Evolutionary conservation across 2,888 invertebrate genomes (phyloP).

Genomic region (Craniophora ligustri): DNA sequence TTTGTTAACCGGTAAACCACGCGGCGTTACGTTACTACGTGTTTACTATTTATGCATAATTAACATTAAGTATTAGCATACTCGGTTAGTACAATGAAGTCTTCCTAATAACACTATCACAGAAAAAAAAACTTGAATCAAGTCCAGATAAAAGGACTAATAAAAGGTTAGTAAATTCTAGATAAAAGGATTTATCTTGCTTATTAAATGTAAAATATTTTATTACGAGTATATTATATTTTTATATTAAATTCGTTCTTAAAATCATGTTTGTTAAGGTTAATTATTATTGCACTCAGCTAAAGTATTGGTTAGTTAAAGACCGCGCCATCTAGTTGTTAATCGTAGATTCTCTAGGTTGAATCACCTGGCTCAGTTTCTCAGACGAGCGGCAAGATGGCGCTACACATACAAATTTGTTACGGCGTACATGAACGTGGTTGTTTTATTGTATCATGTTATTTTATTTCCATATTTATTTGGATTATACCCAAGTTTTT

Average conservation of each 20-base stretch:
- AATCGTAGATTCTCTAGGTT: slow-evolving; percentile 29
- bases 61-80: slow-evolving; percentile 17
- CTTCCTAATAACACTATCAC: slow-evolving; percentile 39
- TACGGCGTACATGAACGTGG: background rate
- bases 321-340: slow-evolving; percentile 66
- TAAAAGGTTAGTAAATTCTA: too few relatives aligned
- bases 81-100: slow-evolving; percentile 56
- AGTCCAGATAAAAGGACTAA: too few relatives aligned
- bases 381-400: slow-evolving; percentile 59
- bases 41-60: slow-evolving; percentile 43
- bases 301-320: background rate
- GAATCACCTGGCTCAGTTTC: slow-evolving; percentile 41
- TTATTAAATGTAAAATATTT: background rate
- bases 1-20: slow-evolving; percentile 52
- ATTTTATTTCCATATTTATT: background rate
- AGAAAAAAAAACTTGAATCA: too few relatives aligned
- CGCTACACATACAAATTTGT: slow-evolving; percentile 47
- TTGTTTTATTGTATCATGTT: background rate
- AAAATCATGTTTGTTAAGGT: too few relatives aligned
- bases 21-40: slow-evolving; percentile 51
- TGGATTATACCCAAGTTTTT: background rate
- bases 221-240: background rate
- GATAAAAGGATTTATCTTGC: too few relatives aligned
- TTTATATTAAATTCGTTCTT: background rate
- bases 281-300: too few relatives aligned